These are phyloP conservation scores for Scotopteryx bipunctaria DNA, from an alignment of 2,888 invertebrate species.

Conservation along the genomic window DNA sequence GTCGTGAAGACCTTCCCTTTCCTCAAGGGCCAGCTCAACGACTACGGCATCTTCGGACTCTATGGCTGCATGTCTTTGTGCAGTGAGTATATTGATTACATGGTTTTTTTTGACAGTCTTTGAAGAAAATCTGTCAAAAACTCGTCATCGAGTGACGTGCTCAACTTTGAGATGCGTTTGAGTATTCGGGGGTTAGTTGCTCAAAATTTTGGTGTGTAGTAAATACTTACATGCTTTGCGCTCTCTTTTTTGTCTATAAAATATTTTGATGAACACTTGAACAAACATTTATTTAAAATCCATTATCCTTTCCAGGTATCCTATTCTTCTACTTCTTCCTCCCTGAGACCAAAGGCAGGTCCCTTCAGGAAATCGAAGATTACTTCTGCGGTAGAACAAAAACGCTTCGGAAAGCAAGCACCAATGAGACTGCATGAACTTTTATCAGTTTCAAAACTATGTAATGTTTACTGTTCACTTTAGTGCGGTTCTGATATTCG, in stretches of 20 bases:
- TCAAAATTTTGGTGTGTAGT: too few species aligned
- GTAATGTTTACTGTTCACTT: too few species aligned
- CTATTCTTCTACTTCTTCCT: conserved; percentile 86
- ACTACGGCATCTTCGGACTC: conserved; percentile 84
- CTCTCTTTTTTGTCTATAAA: too few species aligned
- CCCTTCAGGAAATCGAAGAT: conserved; percentile 88
- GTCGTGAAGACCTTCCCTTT: conserved; percentile 87
- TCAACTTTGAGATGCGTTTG: too few species aligned
- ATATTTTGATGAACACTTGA: not conserved
- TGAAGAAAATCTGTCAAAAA: too few species aligned
- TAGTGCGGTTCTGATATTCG: too few species aligned
- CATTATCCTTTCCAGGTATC: conserved; percentile 68
- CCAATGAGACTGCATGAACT: conserved; percentile 51
- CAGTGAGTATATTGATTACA: conserved; percentile 76
- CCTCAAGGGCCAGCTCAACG: conserved; percentile 72
- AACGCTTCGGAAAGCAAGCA: conserved; percentile 67
- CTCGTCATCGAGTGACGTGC: too few species aligned
- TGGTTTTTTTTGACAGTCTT: too few species aligned
- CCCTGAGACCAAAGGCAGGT: conserved; percentile 87
- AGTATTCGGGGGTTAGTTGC: too few species aligned
- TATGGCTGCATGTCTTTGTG: conserved; percentile 85
- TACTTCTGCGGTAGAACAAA: conserved; percentile 86
- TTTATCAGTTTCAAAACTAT: conserved; percentile 15
- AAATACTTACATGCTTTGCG: too few species aligned
- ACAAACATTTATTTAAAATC: not conserved